Base-by-base conservation (phyloP, 2,113 vertebrate species). In the Trichomycterus rosablanca region DNA sequence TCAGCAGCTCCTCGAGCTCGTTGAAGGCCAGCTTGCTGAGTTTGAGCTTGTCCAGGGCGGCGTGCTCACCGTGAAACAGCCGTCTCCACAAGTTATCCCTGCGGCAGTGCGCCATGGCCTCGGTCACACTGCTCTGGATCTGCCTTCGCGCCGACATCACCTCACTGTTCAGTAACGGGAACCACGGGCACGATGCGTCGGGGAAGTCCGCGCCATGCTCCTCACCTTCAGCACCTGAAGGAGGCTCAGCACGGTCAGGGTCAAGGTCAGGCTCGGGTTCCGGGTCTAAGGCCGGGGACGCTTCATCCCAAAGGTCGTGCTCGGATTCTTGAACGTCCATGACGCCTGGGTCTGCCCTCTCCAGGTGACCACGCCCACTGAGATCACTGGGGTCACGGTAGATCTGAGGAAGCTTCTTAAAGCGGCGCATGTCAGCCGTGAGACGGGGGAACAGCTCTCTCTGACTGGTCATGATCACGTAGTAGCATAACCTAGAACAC, bases 401-500 rank as follows among this genome's bases (percentile, higher is more conserved):
- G 66, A 93, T 79, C 73, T 86, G 90, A 0, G 93, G 89, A 7
- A 95, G 87, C 79, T 97, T 97, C 80, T 90, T 93, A 70, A 98
- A 95, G 45, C 96, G 92, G 0, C 90, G 86, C 91, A 97, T 90
- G 65, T 98, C 96, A 0, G 91, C 92, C 0, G 95, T 98, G 63
- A 98, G 90, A 44, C 93, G 89, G 0, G 96, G 96, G 44, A 98
- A 98, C 4, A 98, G 87, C 75, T 98, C 95, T 54, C 95, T 86
- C 78, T 97, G 94, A 78, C 94, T 98, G 0, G 96, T 98, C 89
- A 98, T 97, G 76, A 98, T 91, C 73, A 98, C 91, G 0, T 92
- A 97, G 82, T 93, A 98, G 42, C 84, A 86, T 7, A 98, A 73
- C 79, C 96, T 98, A 63, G 20, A 43, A 53, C 22, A 56, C 37